Evolutionary conservation across 2,797 vertebrate genomes (phyloP), one percentile per base, ranked within the genome.

Genomic region (Arremon aurantiirostris): DNA sequence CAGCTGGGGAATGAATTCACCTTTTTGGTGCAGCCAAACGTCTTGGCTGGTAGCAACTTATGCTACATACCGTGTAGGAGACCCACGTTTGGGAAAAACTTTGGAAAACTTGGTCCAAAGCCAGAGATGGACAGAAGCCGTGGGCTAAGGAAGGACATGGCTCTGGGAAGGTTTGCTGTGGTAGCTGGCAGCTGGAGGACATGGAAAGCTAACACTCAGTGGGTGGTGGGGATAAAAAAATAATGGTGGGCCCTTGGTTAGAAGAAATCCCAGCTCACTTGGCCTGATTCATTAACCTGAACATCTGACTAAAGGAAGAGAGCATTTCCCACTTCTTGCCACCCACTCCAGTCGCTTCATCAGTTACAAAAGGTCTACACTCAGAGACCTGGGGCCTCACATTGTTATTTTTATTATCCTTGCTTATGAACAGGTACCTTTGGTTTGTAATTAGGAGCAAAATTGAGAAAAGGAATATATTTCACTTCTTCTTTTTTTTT

Each of bases 61-160:
- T 1, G 14, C 47, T 79, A 7, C 0, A 0, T 59, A 57, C 24
- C 4, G 7, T 0, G 1, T 17, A 64, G 44, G 22, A 64, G 23
- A 91, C 14, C 12, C 14, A 24, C 11, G 9, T 46, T 53, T 72
- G 42, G 46, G 68, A 85, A 77, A 7, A 39, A 35, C 14, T 44
- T 68, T 77, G 42, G 44, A 76, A 80, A 4, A 1, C 71, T 59
- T 56, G 19, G n/a, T 84, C 34, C 50, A 46, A 69, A 92, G 65
- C 52, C 64, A 77, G 2, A 8, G 61, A 91, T 57, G 65, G 57
- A 61, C 14, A 71, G 49, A 14, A 73, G 84, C 37, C 17, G 1
- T 1, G 2, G 41, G 41, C 34, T 35, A 17, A 80, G 39, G 47
- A 86, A 57, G 28, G 60, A 34, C 28, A 46, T 0, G 0, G 55